These are phyloP conservation scores for Drosophila ogumai DNA, from an alignment of 1,140 invertebrate genomes.

Conservation along the genomic window DNA sequence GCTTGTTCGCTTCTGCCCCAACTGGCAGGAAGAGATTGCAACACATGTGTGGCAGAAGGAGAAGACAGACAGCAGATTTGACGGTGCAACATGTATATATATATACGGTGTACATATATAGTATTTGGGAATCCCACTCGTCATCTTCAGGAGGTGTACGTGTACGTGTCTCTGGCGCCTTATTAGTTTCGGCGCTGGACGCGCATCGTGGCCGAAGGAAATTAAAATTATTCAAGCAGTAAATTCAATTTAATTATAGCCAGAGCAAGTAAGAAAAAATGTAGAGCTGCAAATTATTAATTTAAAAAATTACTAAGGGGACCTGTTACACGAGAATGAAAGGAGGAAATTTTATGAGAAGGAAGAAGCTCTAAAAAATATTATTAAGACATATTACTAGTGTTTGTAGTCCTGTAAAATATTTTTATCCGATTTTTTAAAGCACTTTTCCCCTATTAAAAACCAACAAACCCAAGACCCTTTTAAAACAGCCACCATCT, in stretches of 20 bases:
- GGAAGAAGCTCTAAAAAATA: not conserved
- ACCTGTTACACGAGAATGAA: not conserved
- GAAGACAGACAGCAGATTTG: slow-evolving; percentile 3
- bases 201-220: slow-evolving; percentile 65
- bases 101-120: not conserved
- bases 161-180: slow-evolving; percentile 51
- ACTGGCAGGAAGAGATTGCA: slow-evolving; percentile 44
- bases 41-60: slow-evolving; percentile 48
- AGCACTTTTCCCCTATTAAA: not conserved
- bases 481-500: slow-evolving; percentile 17
- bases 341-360: not conserved
- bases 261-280: slow-evolving; percentile 14
- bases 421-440: not conserved
- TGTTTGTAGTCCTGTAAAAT: not conserved
- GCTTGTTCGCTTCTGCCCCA: slow-evolving; percentile 23
- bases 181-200: slow-evolving; percentile 52
- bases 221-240: slow-evolving; percentile 76
- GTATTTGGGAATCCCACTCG: slow-evolving; percentile 21
- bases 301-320: not conserved
- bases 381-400: not conserved
- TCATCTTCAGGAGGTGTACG: slow-evolving; percentile 34
- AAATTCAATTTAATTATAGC: slow-evolving; percentile 70
- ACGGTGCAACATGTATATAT: slow-evolving; percentile 18
- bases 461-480: not conserved
- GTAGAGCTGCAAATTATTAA: no score